phyloP scores from a whole-genome alignment of 2,797 vertebrate species.

The Platalea minor region DNA sequence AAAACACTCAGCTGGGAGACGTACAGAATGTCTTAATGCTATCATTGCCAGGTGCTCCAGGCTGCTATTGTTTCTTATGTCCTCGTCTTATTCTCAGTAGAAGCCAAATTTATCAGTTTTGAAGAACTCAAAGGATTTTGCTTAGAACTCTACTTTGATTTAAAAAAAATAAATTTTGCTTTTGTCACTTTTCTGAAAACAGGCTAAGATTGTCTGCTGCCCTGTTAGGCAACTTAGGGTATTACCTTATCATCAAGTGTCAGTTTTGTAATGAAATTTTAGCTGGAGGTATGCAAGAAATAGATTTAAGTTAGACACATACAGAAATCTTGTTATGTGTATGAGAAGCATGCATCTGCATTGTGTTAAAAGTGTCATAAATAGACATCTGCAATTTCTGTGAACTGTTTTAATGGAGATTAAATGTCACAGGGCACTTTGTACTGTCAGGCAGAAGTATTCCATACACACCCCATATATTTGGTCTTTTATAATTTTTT shows the following conservation, averaged over 20 bases:
- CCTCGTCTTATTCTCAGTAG: not conserved
- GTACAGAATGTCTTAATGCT: not conserved
- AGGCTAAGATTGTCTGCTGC: not conserved
- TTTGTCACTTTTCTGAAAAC: not conserved
- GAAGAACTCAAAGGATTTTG: not conserved
- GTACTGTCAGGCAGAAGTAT: not conserved
- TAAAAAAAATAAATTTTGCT: not conserved
- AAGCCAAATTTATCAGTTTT: not conserved
- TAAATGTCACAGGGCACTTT: not conserved
- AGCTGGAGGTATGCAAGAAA: not conserved
- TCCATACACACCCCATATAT: not conserved
- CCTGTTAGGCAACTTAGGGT: not conserved
- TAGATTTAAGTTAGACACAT: not conserved
- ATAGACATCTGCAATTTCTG: not conserved
- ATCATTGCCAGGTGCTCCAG: not conserved
- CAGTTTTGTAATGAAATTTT: not conserved
- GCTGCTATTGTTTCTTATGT: not conserved
- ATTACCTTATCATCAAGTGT: not conserved
- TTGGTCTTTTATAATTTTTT: not conserved
- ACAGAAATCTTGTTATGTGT: not conserved
- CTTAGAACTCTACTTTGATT: not conserved
- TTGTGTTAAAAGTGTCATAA: not conserved
- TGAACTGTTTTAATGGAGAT: not conserved
- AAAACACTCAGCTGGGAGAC: not conserved
- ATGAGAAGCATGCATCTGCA: not conserved